Conservation (phyloP, 1,140 invertebrate species). For the Aphelinus atriplicis region DNA sequence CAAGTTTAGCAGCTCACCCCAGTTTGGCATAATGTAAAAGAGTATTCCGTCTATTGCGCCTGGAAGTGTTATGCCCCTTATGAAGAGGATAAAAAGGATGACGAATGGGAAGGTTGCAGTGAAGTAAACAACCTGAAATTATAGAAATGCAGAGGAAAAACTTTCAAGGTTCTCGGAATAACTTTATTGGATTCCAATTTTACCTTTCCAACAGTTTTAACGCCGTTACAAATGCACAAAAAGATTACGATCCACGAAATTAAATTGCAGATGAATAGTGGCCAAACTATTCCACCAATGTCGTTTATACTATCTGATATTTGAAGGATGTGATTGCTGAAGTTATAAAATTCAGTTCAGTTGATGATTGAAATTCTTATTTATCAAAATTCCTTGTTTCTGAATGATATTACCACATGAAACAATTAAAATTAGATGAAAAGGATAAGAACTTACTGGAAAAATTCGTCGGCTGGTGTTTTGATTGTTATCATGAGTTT, state of each 20-base stretch:
- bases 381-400: background rate
- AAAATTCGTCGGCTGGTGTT: constrained; percentile 86
- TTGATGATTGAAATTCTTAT: constrained; percentile 7
- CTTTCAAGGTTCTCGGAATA: no score
- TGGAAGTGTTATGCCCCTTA: constrained; percentile 80
- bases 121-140: constrained; percentile 80
- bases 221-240: constrained; percentile 82
- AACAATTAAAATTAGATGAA: background rate
- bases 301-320: constrained; percentile 74
- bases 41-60: constrained; percentile 80
- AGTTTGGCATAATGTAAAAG: constrained; percentile 87
- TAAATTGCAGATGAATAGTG: constrained; percentile 75
- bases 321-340: constrained; percentile 75
- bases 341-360: constrained; percentile 41
- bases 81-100: constrained; percentile 77
- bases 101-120: constrained; percentile 88
- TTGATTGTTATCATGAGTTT: constrained; percentile 60
- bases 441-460: constrained; percentile 74
- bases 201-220: constrained; percentile 78
- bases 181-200: background rate
- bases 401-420: no score
- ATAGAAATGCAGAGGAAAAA: no score
- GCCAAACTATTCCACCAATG: constrained; percentile 77
- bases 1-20: constrained; percentile 75
- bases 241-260: constrained; percentile 83